Evolutionary conservation across 2,113 vertebrate species (phyloP).

Genomic region (Aphelocoma coerulescens): DNA sequence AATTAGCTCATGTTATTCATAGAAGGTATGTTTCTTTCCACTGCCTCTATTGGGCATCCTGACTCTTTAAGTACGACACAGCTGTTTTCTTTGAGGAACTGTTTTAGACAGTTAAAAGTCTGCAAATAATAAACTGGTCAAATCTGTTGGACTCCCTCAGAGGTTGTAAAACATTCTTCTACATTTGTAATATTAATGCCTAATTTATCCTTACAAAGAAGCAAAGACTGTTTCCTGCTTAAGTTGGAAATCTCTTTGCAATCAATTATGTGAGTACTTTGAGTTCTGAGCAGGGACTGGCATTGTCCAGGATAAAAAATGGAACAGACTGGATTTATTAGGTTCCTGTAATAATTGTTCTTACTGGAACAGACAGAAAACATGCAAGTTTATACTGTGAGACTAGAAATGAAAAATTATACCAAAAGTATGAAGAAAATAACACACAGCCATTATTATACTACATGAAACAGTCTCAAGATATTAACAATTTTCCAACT

Average conservation of each 20-base stretch:
- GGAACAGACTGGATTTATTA: not conserved
- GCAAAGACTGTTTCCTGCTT: not conserved
- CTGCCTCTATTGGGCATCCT: not conserved
- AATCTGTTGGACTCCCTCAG: not conserved
- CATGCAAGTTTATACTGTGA: not conserved
- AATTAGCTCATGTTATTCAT: not conserved
- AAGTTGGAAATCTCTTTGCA: not conserved
- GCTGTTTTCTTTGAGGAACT: constrained; percentile 7
- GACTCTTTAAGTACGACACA: not conserved
- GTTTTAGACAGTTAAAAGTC: not conserved
- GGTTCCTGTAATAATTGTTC: not conserved
- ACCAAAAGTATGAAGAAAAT: not conserved
- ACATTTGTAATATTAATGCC: not conserved
- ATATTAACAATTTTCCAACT: not conserved
- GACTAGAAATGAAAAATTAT: not conserved
- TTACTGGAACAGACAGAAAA: not conserved
- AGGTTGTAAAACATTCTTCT: not conserved
- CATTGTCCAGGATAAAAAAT: not conserved
- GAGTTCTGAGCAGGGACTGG: not conserved
- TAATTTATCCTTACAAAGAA: not conserved
- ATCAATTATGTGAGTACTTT: not conserved
- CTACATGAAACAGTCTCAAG: not conserved
- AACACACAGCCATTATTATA: not conserved
- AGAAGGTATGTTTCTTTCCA: not conserved
- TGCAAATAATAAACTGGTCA: not conserved